Conservation (phyloP, 1,140 invertebrate genomes). For the Pseudomyrmex pallidus region DNA sequence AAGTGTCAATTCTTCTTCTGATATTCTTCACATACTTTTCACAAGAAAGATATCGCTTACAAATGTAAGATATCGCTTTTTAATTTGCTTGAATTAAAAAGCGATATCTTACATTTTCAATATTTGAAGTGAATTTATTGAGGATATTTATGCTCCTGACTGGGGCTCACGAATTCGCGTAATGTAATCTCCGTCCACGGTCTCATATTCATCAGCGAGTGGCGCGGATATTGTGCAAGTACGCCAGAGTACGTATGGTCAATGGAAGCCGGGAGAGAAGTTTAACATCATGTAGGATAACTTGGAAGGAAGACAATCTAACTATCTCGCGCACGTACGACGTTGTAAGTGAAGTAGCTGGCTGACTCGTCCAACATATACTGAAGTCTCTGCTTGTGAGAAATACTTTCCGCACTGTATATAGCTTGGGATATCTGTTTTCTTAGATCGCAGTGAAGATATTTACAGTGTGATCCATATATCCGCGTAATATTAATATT, state of each 20-base stretch:
- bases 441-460: neutral
- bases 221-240: slow-evolving; percentile 63
- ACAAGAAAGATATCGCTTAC: no score
- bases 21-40: no score
- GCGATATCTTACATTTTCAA: no score
- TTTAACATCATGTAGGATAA: slow-evolving; percentile 70
- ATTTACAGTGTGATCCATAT: slow-evolving; percentile 5
- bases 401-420: slow-evolving; percentile 54
- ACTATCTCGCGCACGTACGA: slow-evolving; percentile 69
- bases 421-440: slow-evolving; percentile 44
- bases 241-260: slow-evolving; percentile 63
- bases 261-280: slow-evolving; percentile 37
- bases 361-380: slow-evolving; percentile 50
- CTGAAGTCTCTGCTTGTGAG: slow-evolving; percentile 63
- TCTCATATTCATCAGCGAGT: slow-evolving; percentile 47
- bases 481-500: neutral
- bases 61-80: no score
- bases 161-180: slow-evolving; percentile 29
- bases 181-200: slow-evolving; percentile 37
- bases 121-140: neutral
- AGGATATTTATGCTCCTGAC: slow-evolving; percentile 11
- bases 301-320: slow-evolving; percentile 71
- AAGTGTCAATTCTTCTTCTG: no score
- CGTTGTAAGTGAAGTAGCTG: slow-evolving; percentile 67
- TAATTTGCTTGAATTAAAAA: no score